phyloP scores from a whole-genome alignment of 2,888 invertebrate species.

The Orthosia cruda region DNA sequence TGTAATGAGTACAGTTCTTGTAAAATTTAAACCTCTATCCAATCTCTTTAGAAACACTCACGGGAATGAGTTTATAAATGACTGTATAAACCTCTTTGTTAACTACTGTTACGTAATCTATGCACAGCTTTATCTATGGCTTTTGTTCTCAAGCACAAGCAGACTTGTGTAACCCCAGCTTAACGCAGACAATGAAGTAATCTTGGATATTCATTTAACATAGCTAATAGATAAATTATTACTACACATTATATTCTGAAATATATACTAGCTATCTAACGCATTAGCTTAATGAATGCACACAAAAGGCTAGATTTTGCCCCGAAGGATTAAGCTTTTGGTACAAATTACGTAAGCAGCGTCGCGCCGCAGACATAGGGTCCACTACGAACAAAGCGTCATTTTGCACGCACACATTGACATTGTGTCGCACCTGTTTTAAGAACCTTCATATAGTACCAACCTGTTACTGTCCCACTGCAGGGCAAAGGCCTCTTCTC shows the following conservation, averaged over 20 bases:
- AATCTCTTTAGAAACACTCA: slow-evolving; percentile 2
- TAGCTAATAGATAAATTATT: slow-evolving; percentile 49
- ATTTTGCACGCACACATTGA: too few relatives aligned
- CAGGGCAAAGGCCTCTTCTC: background rate
- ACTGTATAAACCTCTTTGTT: slow-evolving; percentile 49
- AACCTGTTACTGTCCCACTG: too few relatives aligned
- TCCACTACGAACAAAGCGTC: too few relatives aligned
- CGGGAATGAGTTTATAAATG: slow-evolving; percentile 28
- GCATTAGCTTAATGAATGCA: background rate
- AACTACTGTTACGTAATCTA: slow-evolving; percentile 38
- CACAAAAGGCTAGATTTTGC: slow-evolving; percentile 17
- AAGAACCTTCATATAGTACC: too few relatives aligned
- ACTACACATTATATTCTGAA: slow-evolving; percentile 48
- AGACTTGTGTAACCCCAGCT: slow-evolving; percentile 49
- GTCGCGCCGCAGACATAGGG: too few relatives aligned
- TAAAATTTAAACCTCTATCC: too few relatives aligned
- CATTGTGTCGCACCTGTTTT: too few relatives aligned
- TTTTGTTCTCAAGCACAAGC: slow-evolving; percentile 54
- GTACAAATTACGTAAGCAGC: too few relatives aligned
- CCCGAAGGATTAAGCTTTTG: too few relatives aligned
- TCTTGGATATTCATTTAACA: slow-evolving; percentile 55
- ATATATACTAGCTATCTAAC: slow-evolving; percentile 6
- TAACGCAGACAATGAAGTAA: slow-evolving; percentile 53
- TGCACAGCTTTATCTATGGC: slow-evolving; percentile 37
- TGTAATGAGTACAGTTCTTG: too few relatives aligned